Percentiles rank a stretch among this genome's conserved stretches.
Conservation (phyloP, 37 sponge, comb jelly and placozoan genomes). For the Cliona cf. orientalis region DNA sequence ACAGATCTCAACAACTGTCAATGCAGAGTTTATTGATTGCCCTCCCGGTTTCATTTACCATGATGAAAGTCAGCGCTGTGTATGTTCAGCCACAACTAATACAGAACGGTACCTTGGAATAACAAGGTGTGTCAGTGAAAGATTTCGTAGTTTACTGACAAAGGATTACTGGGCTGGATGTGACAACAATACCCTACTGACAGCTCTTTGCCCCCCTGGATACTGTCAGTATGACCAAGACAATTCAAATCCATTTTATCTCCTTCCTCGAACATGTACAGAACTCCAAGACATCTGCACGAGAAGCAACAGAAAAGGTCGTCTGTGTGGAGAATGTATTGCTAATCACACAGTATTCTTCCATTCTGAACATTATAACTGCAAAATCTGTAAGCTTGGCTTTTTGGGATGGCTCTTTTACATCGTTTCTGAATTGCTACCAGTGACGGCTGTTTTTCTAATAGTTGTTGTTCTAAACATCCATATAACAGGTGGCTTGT, state of each 20-base stretch:
- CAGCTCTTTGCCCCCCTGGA: slow-evolving; percentile 40
- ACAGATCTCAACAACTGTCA: neutral
- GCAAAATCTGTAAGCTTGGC: neutral
- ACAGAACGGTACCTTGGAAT: slow-evolving; percentile 8
- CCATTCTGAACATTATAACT: slow-evolving; percentile 30
- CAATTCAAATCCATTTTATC: neutral
- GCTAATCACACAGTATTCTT: slow-evolving; percentile 19
- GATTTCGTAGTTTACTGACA: neutral
- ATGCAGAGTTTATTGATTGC: slow-evolving; percentile 1
- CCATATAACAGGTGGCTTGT: slow-evolving; percentile 30
- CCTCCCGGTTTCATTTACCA: slow-evolving; percentile 36
- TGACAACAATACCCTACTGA: neutral
- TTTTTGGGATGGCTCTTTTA: slow-evolving; percentile 15
- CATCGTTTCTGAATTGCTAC: slow-evolving; percentile 38
- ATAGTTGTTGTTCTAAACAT: slow-evolving; percentile 18
- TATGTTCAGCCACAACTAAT: slow-evolving; percentile 25
- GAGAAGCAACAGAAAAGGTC: slow-evolving; percentile 21
- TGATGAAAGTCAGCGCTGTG: neutral
- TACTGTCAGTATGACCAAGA: slow-evolving; percentile 12
- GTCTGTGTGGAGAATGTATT: slow-evolving; percentile 34
- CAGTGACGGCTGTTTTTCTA: slow-evolving; percentile 33
- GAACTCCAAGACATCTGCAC: slow-evolving; percentile 27
- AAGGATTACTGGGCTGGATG: slow-evolving; percentile 63
- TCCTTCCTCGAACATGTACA: slow-evolving; percentile 7
- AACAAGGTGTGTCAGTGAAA: neutral